phyloP scores from a whole-genome alignment of 2,113 vertebrate species.

The Camarhynchus parvulus region DNA sequence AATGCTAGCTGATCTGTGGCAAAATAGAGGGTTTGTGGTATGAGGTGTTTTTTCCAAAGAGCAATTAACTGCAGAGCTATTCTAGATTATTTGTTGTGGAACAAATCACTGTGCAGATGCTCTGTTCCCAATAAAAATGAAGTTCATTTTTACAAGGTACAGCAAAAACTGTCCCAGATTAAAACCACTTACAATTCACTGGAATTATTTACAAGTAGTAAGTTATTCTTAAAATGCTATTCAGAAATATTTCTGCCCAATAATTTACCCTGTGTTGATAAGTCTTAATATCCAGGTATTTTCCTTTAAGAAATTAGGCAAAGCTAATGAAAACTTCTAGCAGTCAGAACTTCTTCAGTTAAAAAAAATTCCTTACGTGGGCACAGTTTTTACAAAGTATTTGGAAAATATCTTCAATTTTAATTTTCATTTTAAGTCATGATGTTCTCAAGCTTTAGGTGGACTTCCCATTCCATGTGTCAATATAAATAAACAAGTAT shows the following conservation, averaged over 20 bases:
- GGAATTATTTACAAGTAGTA: background rate
- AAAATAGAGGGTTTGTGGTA: background rate
- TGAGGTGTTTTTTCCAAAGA: background rate
- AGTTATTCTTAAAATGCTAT: background rate
- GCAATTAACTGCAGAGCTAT: background rate
- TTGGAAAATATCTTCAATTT: background rate
- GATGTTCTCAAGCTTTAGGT: background rate
- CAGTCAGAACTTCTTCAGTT: background rate
- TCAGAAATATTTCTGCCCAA: background rate
- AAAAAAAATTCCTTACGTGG: background rate
- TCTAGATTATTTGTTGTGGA: background rate
- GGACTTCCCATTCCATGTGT: background rate
- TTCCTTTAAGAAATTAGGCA: background rate
- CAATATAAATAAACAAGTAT: background rate
- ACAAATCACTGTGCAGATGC: background rate
- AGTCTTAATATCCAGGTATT: background rate
- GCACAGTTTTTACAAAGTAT: background rate
- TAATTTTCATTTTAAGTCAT: background rate
- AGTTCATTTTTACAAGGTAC: background rate
- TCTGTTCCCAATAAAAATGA: background rate
- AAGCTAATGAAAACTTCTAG: background rate
- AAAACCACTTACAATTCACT: background rate
- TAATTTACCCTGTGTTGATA: background rate
- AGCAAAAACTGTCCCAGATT: background rate
- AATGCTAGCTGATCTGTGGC: background rate